Evolutionary conservation across 2,113 vertebrate genomes (phyloP).

Genomic region (Pseudonaja textilis): DNA sequence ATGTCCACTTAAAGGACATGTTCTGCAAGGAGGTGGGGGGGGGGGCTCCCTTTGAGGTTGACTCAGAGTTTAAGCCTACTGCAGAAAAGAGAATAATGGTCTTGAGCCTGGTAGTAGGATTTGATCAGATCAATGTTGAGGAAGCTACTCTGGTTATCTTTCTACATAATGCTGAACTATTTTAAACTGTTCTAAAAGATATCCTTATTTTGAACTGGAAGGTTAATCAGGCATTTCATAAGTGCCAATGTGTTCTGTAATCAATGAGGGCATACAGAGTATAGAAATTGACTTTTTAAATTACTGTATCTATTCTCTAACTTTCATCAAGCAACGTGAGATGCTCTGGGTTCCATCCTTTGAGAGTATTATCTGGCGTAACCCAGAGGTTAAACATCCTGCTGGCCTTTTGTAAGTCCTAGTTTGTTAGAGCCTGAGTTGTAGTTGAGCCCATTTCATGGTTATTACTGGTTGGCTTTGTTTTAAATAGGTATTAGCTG

Average conservation of each 20-base stretch:
- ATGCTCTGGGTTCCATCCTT: neutral
- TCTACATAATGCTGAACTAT: neutral
- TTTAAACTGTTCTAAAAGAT: neutral
- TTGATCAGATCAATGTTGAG: neutral
- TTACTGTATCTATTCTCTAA: neutral
- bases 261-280: neutral
- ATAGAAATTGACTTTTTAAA: neutral
- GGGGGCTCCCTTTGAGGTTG: neutral
- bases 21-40: neutral
- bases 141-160: neutral
- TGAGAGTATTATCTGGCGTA: neutral
- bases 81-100: neutral
- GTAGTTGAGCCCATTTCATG: neutral
- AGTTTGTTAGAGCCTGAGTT: neutral
- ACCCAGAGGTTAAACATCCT: neutral
- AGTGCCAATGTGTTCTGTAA: neutral
- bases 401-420: neutral
- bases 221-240: neutral
- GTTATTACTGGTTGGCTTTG: neutral
- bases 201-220: neutral
- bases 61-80: neutral
- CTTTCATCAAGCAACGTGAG: neutral
- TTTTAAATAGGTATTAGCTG: neutral
- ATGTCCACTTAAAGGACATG: neutral
- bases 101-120: neutral